Base-by-base conservation (phyloP, 2,113 vertebrate genomes). In the Gracilinanus agilis region DNA sequence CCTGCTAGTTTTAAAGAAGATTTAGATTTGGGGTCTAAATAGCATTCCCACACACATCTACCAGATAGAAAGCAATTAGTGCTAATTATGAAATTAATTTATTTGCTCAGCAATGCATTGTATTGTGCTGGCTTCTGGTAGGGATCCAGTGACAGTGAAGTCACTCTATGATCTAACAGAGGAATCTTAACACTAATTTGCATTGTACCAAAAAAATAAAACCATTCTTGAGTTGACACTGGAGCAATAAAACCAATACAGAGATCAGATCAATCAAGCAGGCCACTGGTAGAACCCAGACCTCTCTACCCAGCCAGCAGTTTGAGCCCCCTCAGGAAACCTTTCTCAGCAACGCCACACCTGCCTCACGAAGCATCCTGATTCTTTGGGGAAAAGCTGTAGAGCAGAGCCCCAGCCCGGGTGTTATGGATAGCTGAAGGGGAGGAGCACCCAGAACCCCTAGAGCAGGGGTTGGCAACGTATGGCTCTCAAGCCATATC, bases 41-140 rank as follows among this genome's bases (percentile, higher is more conserved):
- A 12, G 55, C 92, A 92, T 91, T 25, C 67, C 7, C 0, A 0
- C 29, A 7, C 55, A 11, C 0, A 13, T 2, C 16, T 55, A 55
- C 91, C 54, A 8, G 0, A n/a, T 27, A n/a, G 58, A 44, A 24
- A 0, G 3, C 9, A 89, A 90, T 55, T 56, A 88, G 25, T 10
- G 0, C 92, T 90, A 88, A 24, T 94, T 88, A 67, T 93, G 89
- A 94, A 13, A 91, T 94, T 90, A 95, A 93, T 93, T 95, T 27
- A 61, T 95, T 44, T 91, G 1, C n/a, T 83, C 67, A 40, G 16
- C 7, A 23, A 6, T 83, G n/a, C 16, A 6, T 75, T 75, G 34
- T 34, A 75, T n/a, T n/a, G 61, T 75, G 61, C 61, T 75, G n/a
- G 61, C 34, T n/a, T 29, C 61, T 75, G 61, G 61, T 23, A 40